Evolutionary conservation across 2,113 vertebrate genomes (phyloP).

Genomic region (Oophaga pumilio): DNA sequence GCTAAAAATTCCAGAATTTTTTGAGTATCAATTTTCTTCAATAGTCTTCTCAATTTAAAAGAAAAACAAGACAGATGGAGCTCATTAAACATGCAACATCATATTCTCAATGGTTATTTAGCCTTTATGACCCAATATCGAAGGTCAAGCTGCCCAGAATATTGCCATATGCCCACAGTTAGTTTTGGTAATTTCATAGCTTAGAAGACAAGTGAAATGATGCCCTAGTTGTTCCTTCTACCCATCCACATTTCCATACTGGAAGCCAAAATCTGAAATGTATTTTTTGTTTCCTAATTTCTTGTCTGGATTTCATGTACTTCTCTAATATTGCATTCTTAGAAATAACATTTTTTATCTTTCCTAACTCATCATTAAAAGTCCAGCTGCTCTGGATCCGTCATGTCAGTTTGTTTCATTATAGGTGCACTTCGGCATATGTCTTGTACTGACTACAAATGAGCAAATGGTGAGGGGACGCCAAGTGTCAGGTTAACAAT

Average conservation of each 20-base stretch:
- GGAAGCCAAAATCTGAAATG: not conserved
- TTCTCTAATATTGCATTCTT: not conserved
- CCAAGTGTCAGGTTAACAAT: not conserved
- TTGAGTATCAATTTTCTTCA: not conserved
- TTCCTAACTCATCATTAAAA: not conserved
- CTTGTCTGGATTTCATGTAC: not conserved
- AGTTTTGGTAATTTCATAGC: not conserved
- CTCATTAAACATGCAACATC: not conserved
- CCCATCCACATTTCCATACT: not conserved
- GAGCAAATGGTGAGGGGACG: not conserved
- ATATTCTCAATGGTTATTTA: slow-evolving; percentile 1
- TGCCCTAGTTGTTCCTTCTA: not conserved
- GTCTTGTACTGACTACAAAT: slow-evolving; percentile 5
- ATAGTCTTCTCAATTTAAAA: not conserved
- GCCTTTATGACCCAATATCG: not conserved
- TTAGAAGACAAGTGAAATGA: not conserved
- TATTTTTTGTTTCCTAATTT: not conserved
- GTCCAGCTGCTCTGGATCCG: not conserved
- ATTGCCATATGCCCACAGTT: not conserved
- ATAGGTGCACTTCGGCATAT: slow-evolving; percentile 12
- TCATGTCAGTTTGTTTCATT: not conserved
- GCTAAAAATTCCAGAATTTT: not conserved
- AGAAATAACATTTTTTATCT: not conserved
- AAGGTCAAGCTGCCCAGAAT: not conserved
- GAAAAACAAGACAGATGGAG: not conserved